Percentiles rank a stretch among this genome's conserved stretches.
phyloP scores from a whole-genome alignment of 1,140 invertebrate genomes.

The Contarinia nasturtii region DNA sequence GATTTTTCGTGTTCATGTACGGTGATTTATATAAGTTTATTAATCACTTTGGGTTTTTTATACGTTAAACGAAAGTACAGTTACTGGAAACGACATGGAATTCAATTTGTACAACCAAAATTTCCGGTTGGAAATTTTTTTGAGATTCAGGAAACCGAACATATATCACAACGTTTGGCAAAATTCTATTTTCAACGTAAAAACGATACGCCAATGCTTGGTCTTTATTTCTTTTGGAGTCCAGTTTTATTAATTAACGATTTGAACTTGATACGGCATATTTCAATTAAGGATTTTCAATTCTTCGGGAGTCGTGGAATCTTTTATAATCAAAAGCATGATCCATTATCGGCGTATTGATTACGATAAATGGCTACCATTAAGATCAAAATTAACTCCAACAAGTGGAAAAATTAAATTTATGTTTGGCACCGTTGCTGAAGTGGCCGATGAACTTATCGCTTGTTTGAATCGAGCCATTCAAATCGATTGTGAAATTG shows the following conservation, averaged over 20 bases:
- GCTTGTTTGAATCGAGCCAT: constrained; percentile 8
- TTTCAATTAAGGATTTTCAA: constrained; percentile 25
- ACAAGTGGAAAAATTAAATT: constrained; percentile 32
- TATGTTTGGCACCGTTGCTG: constrained; percentile 23
- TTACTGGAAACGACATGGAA: constrained; percentile 24
- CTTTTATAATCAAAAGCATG: constrained; percentile 26
- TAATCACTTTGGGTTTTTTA: background rate
- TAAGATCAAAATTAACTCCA: constrained; percentile 27
- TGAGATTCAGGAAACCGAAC: background rate
- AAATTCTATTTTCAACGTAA: constrained; percentile 17
- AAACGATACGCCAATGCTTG: constrained; percentile 6
- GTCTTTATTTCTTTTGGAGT: constrained; percentile 24
- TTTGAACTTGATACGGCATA: constrained; percentile 23
- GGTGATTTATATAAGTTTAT: background rate
- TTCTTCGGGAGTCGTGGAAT: constrained; percentile 22
- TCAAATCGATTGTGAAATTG: constrained; percentile 10
- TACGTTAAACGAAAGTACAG: background rate
- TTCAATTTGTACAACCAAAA: constrained; percentile 21
- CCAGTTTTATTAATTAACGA: constrained; percentile 30
- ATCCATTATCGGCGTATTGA: constrained; percentile 22
- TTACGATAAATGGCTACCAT: constrained; percentile 26
- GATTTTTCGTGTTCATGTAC: too few species aligned
- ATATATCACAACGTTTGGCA: constrained; percentile 18
- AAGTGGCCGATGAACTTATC: constrained; percentile 12
- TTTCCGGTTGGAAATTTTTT: constrained; percentile 26